These are phyloP conservation scores for Venturia canescens DNA, from an alignment of 1,140 invertebrate genomes.

Conservation along the genomic window DNA sequence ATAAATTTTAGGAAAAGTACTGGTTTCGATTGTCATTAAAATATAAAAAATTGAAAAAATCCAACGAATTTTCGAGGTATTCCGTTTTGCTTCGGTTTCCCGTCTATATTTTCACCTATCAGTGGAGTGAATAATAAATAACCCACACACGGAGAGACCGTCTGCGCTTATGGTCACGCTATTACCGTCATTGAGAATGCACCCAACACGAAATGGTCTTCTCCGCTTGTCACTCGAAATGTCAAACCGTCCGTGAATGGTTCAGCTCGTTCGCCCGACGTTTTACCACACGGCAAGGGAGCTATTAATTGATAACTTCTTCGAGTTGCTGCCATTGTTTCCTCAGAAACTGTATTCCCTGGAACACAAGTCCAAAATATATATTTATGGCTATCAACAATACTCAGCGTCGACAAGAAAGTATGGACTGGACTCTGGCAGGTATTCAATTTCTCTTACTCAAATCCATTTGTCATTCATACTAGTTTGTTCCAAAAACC, in stretches of 20 bases:
- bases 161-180: conserved; percentile 68
- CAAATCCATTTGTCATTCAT: too few species aligned
- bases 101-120: conserved; percentile 68
- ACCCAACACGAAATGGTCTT: conserved; percentile 57
- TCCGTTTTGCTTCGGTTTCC: too few species aligned
- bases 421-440: too few species aligned
- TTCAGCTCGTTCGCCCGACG: conserved; percentile 41
- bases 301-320: conserved; percentile 75
- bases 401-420: background rate
- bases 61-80: too few species aligned
- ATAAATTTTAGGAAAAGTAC: too few species aligned
- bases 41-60: too few species aligned
- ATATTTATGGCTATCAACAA: background rate
- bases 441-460: too few species aligned
- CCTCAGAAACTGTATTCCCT: background rate
- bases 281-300: conserved; percentile 58
- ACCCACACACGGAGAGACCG: conserved; percentile 59
- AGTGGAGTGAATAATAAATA: conserved; percentile 75
- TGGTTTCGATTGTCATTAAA: too few species aligned
- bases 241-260: conserved; percentile 64
- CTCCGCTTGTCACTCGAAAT: conserved; percentile 75
- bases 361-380: background rate
- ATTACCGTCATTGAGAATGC: conserved; percentile 51
- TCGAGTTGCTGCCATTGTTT: conserved; percentile 37
- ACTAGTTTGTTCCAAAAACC: too few species aligned